These are phyloP conservation scores for Hydropsyche tenuis DNA, from an alignment of 1,140 invertebrate genomes.

Conservation along the genomic window DNA sequence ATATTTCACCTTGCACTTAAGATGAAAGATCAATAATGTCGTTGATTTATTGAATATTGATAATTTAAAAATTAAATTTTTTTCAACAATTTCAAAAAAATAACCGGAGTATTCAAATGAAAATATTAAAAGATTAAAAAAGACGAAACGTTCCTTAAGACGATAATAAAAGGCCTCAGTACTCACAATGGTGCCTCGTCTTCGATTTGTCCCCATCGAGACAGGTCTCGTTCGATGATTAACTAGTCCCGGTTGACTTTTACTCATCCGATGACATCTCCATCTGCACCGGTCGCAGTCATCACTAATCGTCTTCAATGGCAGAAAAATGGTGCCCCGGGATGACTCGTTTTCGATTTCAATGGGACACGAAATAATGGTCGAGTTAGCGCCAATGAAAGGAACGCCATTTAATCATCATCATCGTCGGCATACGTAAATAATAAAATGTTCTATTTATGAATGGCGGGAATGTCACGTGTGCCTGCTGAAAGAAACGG, in stretches of 20 bases:
- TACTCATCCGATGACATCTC: conserved; percentile 33
- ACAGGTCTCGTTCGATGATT: conserved; percentile 25
- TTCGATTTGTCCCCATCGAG: conserved; percentile 36
- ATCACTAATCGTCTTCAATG: conserved; percentile 42
- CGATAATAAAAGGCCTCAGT: too few species aligned
- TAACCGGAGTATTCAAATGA: too few species aligned
- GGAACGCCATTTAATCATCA: conserved; percentile 38
- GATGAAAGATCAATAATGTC: too few species aligned
- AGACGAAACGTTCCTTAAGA: too few species aligned
- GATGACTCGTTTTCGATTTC: conserved; percentile 16
- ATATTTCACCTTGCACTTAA: too few species aligned
- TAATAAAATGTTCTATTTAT: conserved; percentile 13
- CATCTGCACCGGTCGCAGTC: conserved; percentile 13
- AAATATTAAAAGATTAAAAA: too few species aligned
- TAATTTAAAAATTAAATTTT: too few species aligned
- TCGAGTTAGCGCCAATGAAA: conserved; percentile 31
- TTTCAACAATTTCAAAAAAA: too few species aligned
- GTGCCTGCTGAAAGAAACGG: too few species aligned
- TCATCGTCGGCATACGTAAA: conserved; percentile 24
- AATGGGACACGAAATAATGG: conserved; percentile 38
- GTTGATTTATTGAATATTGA: too few species aligned
- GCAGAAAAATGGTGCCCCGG: conserved; percentile 37
- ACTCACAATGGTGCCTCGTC: background rate
- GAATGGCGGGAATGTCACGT: conserved; percentile 2
- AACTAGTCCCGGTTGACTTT: conserved; percentile 12